phyloP scores from a whole-genome alignment of 2,888 invertebrate genomes.

The Eurytoma californica region DNA sequence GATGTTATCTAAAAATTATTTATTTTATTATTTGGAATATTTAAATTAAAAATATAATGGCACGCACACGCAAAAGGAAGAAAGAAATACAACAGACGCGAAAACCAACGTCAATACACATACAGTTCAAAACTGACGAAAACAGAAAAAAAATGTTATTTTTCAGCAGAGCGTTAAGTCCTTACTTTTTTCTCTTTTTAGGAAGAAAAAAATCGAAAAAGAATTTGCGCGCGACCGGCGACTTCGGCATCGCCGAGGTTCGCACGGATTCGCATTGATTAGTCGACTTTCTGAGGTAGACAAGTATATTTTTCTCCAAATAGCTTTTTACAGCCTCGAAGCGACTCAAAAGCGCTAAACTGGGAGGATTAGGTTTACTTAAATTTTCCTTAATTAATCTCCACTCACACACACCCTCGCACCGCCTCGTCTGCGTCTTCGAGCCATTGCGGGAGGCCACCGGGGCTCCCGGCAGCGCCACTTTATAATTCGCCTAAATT shows the following conservation, averaged over 20 bases:
- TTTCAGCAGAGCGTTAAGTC: slow-evolving; percentile 19
- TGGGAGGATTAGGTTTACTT: slow-evolving; percentile 55
- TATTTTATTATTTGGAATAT: too few relatives aligned
- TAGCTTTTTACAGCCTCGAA: slow-evolving; percentile 70
- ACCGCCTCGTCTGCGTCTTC: too few relatives aligned
- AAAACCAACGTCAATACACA: neutral
- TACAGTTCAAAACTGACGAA: slow-evolving; percentile 20
- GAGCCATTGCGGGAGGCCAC: too few relatives aligned
- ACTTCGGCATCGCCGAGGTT: neutral
- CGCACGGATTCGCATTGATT: slow-evolving; percentile 64
- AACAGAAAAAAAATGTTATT: slow-evolving; percentile 5
- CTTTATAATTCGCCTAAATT: neutral
- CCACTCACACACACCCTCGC: too few relatives aligned
- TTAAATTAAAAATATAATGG: too few relatives aligned
- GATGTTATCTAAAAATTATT: too few relatives aligned
- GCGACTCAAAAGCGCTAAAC: slow-evolving; percentile 68
- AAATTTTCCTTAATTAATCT: neutral
- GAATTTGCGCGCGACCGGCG: slow-evolving; percentile 22
- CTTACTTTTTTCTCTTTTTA: slow-evolving; percentile 13
- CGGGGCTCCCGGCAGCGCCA: too few relatives aligned
- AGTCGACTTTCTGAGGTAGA: slow-evolving; percentile 72
- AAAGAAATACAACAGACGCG: neutral
- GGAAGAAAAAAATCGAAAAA: neutral
- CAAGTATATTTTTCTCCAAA: slow-evolving; percentile 73
- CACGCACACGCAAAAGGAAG: neutral